A percentile compares a stretch with the other conserved stretches of the same genome.
Conservation (phyloP, 53 echinoderm and acorn worm species). For the Paelopatides confundens region DNA sequence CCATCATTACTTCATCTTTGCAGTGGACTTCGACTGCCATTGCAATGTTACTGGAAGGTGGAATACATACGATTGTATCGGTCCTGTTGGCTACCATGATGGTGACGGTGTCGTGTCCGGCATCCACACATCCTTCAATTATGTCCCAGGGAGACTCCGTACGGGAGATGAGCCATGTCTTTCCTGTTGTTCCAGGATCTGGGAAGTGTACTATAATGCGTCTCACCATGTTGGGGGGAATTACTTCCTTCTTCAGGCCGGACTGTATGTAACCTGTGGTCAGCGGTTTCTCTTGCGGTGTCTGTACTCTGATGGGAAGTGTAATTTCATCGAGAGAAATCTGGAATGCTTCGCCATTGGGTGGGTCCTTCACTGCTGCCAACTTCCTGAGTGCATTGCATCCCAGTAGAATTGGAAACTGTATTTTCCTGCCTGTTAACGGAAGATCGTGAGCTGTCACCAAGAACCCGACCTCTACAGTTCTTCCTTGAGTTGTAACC, state of each 20-base stretch:
- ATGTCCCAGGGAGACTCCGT: not conserved
- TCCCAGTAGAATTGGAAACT: conserved; percentile 38
- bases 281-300: not conserved
- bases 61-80: not conserved
- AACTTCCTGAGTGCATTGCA: conserved; percentile 27
- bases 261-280: not conserved
- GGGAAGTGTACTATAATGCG: not conserved
- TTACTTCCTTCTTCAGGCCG: not conserved
- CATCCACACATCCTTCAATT: not conserved
- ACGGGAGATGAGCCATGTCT: not conserved
- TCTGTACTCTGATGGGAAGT: not conserved
- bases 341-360: not conserved
- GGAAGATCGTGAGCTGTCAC: not conserved
- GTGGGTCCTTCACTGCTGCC: not conserved
- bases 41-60: not conserved
- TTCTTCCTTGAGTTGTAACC: conserved; percentile 9
- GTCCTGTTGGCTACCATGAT: not conserved
- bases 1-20: not conserved
- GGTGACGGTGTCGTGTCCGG: not conserved
- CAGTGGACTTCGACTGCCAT: not conserved
- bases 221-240: not conserved
- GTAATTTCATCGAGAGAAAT: not conserved
- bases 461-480: conserved; percentile 52
- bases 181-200: not conserved
- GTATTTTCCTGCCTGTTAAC: not conserved